These are phyloP conservation scores for Oryzias melastigma DNA, from an alignment of 2,113 vertebrate species.

Conservation along the genomic window DNA sequence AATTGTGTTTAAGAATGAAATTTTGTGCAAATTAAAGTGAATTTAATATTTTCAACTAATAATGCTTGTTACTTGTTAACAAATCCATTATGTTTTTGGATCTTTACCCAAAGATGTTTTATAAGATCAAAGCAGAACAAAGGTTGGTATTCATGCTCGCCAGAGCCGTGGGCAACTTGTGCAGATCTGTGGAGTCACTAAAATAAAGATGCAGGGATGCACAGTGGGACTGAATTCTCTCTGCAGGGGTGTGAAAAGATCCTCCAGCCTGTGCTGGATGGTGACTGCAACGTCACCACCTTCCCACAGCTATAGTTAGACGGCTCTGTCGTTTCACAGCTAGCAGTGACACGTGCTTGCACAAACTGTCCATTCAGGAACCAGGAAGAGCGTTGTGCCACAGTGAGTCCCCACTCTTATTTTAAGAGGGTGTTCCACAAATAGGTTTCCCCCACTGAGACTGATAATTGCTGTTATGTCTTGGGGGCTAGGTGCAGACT, in stretches of 20 bases:
- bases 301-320: conserved; percentile 47
- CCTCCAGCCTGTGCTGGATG: conserved; percentile 39
- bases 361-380: conserved; percentile 65
- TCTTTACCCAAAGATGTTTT: background rate
- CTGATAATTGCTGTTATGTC: conserved; percentile 74
- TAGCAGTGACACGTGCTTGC: conserved; percentile 50
- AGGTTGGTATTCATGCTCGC: conserved; percentile 33
- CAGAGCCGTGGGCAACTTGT: conserved; percentile 39
- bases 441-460: conserved; percentile 73
- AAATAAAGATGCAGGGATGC: conserved; percentile 50
- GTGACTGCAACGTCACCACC: conserved; percentile 44
- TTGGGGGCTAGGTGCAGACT: conserved; percentile 59
- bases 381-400: conserved; percentile 32
- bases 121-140: conserved; percentile 12
- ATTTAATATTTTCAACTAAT: too few species aligned
- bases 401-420: conserved; percentile 56
- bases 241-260: conserved; percentile 62
- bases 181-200: conserved; percentile 53
- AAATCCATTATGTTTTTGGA: conserved; percentile 7
- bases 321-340: conserved; percentile 44
- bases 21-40: conserved; percentile 11
- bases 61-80: too few species aligned
- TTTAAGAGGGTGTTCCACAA: conserved; percentile 60
- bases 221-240: conserved; percentile 56
- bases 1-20: conserved; percentile 41